Percentiles rank a stretch among this genome's conserved stretches.
Evolutionary conservation across 1,140 invertebrate species (phyloP).

Genomic region (Drosophila murphyi): DNA sequence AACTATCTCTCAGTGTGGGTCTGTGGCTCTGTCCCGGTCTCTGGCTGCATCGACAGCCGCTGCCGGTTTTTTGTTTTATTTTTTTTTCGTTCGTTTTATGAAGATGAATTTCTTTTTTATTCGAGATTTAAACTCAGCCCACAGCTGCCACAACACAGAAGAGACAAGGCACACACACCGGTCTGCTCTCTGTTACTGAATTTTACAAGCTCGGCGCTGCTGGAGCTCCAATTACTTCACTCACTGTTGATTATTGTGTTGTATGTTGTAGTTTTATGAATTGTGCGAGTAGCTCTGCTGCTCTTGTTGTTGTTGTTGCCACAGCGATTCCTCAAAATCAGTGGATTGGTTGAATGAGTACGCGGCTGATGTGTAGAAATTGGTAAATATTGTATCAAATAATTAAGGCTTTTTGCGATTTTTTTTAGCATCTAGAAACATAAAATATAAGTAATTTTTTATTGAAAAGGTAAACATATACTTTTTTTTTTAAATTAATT

Average conservation of each 20-base stretch:
- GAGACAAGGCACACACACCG: background rate
- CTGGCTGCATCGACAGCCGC: constrained; percentile 34
- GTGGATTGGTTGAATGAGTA: constrained; percentile 34
- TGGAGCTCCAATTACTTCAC: constrained; percentile 74
- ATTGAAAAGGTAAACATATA: too few species aligned
- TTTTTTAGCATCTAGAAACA: too few species aligned
- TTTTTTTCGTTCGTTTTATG: constrained; percentile 53
- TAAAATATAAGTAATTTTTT: too few species aligned
- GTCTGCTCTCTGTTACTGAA: constrained; percentile 2
- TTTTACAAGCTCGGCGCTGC: constrained; percentile 23
- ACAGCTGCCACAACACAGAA: background rate
- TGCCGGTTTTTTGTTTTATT: constrained; percentile 50
- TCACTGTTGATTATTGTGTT: constrained; percentile 53
- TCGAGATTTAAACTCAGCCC: constrained; percentile 55
- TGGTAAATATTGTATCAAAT: background rate
- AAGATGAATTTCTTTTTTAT: constrained; percentile 81
- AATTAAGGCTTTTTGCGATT: background rate
- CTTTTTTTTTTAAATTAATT: too few species aligned
- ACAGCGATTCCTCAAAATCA: constrained; percentile 50
- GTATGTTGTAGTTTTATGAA: constrained; percentile 49
- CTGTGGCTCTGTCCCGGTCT: background rate
- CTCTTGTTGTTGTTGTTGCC: constrained; percentile 16
- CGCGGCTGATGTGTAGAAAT: constrained; percentile 3
- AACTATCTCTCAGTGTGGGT: constrained; percentile 67
- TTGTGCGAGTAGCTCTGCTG: background rate